Percentiles rank a stretch among this genome's conserved stretches.
These are phyloP conservation scores for Entomobrya multifasciata DNA, from an alignment of 2,888 invertebrate genomes.

Conservation along the genomic window DNA sequence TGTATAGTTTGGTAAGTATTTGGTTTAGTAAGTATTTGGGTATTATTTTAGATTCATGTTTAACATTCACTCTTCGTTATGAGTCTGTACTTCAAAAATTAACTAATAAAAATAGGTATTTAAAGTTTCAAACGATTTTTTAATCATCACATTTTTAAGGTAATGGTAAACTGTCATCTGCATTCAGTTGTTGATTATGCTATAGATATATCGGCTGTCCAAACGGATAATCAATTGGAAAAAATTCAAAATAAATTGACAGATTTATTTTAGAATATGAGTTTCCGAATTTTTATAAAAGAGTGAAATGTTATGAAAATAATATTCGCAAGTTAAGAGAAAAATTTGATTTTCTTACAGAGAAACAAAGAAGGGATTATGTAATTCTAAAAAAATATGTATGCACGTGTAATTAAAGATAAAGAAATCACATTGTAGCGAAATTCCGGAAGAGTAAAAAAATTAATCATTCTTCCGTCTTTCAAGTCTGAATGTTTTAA, in stretches of 20 bases:
- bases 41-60: neutral
- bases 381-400: too few species aligned
- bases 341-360: too few species aligned
- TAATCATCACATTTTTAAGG: neutral
- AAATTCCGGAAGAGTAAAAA: too few species aligned
- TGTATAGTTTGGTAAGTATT: neutral
- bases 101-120: constrained; percentile 15
- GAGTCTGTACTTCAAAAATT: neutral
- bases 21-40: neutral
- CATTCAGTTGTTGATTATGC: constrained; percentile 41
- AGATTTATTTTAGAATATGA: too few species aligned
- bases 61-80: neutral
- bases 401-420: too few species aligned
- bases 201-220: neutral
- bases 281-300: too few species aligned
- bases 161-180: constrained; percentile 32
- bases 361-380: too few species aligned
- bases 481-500: too few species aligned
- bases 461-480: too few species aligned
- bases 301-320: too few species aligned
- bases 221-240: neutral
- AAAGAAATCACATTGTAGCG: too few species aligned
- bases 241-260: neutral
- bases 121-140: constrained; percentile 33
- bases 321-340: too few species aligned